Evolutionary conservation across 2,888 invertebrate species (phyloP), one percentile per base, ranked within the genome.

Genomic region (Villa cingulata): DNA sequence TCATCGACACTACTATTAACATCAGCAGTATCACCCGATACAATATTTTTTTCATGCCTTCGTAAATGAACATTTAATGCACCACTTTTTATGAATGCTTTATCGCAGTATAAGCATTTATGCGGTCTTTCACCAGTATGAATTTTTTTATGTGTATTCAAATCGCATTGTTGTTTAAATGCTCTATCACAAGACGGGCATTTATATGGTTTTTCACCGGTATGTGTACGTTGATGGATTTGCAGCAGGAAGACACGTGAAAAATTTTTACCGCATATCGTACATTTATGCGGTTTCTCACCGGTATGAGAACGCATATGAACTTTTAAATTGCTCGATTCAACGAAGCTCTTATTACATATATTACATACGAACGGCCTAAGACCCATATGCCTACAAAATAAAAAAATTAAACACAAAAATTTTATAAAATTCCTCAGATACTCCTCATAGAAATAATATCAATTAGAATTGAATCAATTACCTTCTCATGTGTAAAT

Each of bases 171-270:
- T 43, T 55, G 56, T 2, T 54, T 51, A 46, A 57, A 57, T 15
- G 54, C 52, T 48, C 53, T 54, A 6, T 45, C 38, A 48, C 55
- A 54, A 20, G 38, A 54, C 15, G 53, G 51, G 18, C 66, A 66
- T 4, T 48, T 53, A 36, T 55, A 58, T 43, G 3, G 45, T 39
- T 48, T 45, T 36, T 54, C 53, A 1, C 57, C 73, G 0, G 71
- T 72, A 49, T 70, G 71, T 29, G 70, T 72, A 6, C 77, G 66
- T 9, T 74, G 68, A 54, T 77, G 75, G 0, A 66, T 52, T 41
- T 45, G 54, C 48, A 59, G 19, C 3, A 63, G 51, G 47, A 62
- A 68, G 6, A 66, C 64, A 3, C 65, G 58, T 1, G 63, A 54
- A 48, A 67, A 66, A 2, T 58, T 58, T 32, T 60, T 57, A 6